A percentile compares a stretch with the other conserved stretches of the same genome.
Conservation (phyloP, 2,113 vertebrate genomes). For the Arizona elegans region DNA sequence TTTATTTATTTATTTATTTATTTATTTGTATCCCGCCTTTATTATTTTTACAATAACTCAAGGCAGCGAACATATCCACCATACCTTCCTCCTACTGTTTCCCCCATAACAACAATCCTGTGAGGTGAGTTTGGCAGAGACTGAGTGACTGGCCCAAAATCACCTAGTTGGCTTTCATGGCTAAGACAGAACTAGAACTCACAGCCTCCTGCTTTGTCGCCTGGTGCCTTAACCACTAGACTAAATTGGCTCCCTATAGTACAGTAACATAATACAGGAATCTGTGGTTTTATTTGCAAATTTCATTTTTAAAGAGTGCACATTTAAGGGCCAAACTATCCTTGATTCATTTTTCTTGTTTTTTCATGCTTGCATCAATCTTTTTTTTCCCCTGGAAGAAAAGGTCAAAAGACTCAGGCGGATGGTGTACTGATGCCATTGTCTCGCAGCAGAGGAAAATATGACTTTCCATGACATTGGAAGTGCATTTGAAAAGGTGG, state of each 20-base stretch:
- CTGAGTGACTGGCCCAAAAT: neutral
- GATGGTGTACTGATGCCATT: neutral
- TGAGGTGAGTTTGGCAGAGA: neutral
- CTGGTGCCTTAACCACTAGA: neutral
- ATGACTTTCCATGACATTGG: neutral
- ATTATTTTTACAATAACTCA: neutral
- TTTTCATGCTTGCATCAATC: neutral
- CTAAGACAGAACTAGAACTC: neutral
- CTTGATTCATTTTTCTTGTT: neutral
- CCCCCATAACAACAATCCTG: neutral
- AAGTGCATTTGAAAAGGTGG: neutral
- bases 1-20: neutral
- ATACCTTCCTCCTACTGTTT: neutral
- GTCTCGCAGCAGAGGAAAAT: neutral
- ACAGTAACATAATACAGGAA: neutral
- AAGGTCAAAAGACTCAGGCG: neutral
- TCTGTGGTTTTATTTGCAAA: neutral
- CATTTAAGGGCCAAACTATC: neutral
- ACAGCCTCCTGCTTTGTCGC: neutral
- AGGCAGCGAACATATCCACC: neutral
- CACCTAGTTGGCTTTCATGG: neutral
- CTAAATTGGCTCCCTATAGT: neutral
- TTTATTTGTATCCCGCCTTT: neutral
- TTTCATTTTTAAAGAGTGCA: neutral
- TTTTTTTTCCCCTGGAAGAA: neutral